Conservation (phyloP, 2,888 invertebrate species). For the Trissolcus brochymenae region DNA sequence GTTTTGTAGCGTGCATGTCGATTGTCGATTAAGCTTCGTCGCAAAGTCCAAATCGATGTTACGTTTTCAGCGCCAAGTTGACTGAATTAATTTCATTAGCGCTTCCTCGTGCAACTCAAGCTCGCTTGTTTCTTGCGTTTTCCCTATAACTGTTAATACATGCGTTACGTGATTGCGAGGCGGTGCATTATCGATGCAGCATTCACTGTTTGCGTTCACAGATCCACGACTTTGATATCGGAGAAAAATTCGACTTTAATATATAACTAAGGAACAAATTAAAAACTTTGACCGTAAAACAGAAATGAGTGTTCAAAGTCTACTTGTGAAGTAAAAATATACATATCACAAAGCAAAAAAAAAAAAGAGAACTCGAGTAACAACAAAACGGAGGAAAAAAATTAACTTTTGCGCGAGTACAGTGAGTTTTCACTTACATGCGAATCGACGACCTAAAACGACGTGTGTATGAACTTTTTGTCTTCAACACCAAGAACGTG, state of each 20-base stretch:
- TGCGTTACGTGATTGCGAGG: slow-evolving; percentile 19
- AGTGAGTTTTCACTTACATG: too few relatives aligned
- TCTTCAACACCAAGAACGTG: too few relatives aligned
- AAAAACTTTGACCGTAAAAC: too few relatives aligned
- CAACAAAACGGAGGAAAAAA: too few relatives aligned
- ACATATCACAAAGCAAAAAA: too few relatives aligned
- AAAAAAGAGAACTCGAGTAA: too few relatives aligned
- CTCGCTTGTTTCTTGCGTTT: slow-evolving; percentile 43
- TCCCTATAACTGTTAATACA: slow-evolving; percentile 27
- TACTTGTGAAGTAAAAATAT: too few relatives aligned
- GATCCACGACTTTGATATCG: not conserved
- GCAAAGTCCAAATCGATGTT: slow-evolving; percentile 43
- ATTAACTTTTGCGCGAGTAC: too few relatives aligned
- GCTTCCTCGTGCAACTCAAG: slow-evolving; percentile 33
- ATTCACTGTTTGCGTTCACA: not conserved
- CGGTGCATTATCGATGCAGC: slow-evolving; percentile 15
- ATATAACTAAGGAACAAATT: not conserved
- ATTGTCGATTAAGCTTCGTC: slow-evolving; percentile 46
- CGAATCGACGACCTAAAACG: too few relatives aligned
- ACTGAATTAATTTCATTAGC: slow-evolving; percentile 56
- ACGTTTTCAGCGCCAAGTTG: slow-evolving; percentile 41
- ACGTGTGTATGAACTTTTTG: too few relatives aligned
- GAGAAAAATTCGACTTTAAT: too few relatives aligned
- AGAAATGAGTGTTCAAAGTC: too few relatives aligned
- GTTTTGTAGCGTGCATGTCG: slow-evolving; percentile 44